Percentiles rank a stretch among this genome's conserved stretches.
phyloP scores from a whole-genome alignment of 2,888 invertebrate genomes.

The Limenitis camilla region DNA sequence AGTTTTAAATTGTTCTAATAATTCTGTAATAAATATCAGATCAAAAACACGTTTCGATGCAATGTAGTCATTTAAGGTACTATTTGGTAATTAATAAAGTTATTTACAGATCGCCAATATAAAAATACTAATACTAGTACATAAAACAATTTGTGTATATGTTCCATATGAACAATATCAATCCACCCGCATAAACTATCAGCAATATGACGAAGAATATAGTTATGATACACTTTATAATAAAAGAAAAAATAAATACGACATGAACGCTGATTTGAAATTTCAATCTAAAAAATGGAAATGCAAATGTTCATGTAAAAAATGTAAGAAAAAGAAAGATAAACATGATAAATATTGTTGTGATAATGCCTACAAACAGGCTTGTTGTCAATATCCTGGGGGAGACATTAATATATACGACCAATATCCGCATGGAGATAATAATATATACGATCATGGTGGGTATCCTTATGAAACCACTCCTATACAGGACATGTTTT shows the following conservation, averaged over 20 bases:
- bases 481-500: too few species aligned
- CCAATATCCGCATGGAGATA: too few species aligned
- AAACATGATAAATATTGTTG: neutral
- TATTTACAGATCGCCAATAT: slow-evolving; percentile 12
- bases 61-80: too few species aligned
- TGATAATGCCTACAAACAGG: too few species aligned
- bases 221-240: slow-evolving; percentile 1
- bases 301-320: slow-evolving; percentile 23
- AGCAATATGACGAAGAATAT: slow-evolving; percentile 6
- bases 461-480: too few species aligned
- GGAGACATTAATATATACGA: too few species aligned
- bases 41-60: too few species aligned
- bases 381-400: too few species aligned
- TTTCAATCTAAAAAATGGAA: slow-evolving; percentile 4
- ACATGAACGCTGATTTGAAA: slow-evolving; percentile 8
- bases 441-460: too few species aligned
- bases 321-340: neutral
- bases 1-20: too few species aligned
- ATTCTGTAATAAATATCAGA: too few species aligned
- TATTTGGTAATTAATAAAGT: neutral
- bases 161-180: neutral
- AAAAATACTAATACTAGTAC: slow-evolving; percentile 12
- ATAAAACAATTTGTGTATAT: slow-evolving; percentile 3
- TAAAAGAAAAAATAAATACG: slow-evolving; percentile 1
- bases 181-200: neutral